Conservation (phyloP, 2,113 vertebrate species). For the Colaptes auratus region DNA sequence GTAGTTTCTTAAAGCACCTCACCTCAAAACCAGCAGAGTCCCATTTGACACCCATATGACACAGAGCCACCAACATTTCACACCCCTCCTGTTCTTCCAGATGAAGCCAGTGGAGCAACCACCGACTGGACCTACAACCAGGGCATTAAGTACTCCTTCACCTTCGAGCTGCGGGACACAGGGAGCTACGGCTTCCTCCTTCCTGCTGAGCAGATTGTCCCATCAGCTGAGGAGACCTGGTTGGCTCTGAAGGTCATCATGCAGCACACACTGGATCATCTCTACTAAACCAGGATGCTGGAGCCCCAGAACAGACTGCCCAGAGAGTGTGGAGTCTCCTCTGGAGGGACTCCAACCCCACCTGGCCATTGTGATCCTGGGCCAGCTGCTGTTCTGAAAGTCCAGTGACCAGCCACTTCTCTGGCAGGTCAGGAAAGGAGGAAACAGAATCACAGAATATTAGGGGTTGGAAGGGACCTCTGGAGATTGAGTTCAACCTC, state of each 20-base stretch:
- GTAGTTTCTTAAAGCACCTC: too few relatives aligned
- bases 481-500: too few relatives aligned
- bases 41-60: rapidly evolving
- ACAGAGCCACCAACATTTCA: rapidly evolving
- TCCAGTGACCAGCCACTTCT: neutral
- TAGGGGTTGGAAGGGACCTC: too few relatives aligned
- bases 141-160: slow-evolving; percentile 93
- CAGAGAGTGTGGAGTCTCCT: too few relatives aligned
- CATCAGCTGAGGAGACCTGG: slow-evolving; percentile 91
- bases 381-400: too few relatives aligned
- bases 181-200: slow-evolving; percentile 89
- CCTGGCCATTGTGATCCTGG: too few relatives aligned
- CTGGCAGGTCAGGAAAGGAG: neutral
- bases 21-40: too few relatives aligned
- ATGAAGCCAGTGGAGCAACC: slow-evolving; percentile 86
- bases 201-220: slow-evolving; percentile 89
- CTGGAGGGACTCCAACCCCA: too few relatives aligned
- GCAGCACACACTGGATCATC: slow-evolving; percentile 77
- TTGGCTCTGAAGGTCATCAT: slow-evolving; percentile 87
- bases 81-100: slow-evolving; percentile 52
- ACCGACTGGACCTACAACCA: slow-evolving; percentile 92
- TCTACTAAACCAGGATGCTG: slow-evolving; percentile 70
- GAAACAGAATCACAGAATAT: neutral
- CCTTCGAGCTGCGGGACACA: slow-evolving; percentile 92
- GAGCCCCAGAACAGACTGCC: too few relatives aligned